Base-by-base conservation (phyloP, 1,140 invertebrate species). In the Tribolium madens region DNA sequence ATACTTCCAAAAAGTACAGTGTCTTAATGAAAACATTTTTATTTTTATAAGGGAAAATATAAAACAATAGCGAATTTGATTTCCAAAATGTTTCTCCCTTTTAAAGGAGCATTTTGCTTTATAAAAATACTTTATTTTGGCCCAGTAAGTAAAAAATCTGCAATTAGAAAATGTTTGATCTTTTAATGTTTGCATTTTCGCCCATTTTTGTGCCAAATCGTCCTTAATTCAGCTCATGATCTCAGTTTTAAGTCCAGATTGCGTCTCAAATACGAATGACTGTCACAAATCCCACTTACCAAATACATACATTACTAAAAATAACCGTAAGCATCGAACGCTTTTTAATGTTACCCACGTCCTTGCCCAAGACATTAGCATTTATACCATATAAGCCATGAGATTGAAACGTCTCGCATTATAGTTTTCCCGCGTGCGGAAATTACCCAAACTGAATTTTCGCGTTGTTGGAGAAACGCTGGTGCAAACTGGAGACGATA, bases 291-390 rank as follows among this genome's bases (percentile, higher is more conserved):
- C 26, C 53, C 14, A 64, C 57, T 64, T 64, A 64, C 57, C 57
- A 64, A 64, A 64, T 64, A 64, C 57, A 64, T 64, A 64, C 21
- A 64, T 64, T 64, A 64, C 57, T 64, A 33, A 64, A 64, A 64
- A 64, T 64, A 64, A 64, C 57, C 26, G 57, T 64, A 64, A 31
- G 26, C 10, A 12, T n/a, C 26, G 53, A 60, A 60, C 53, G 21
- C 17, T 64, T 31, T 33, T 64, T 26, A 64, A 64, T 64, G 21
- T 47, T 71, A 71, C 26, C 10, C 13, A 33, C 42, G 68, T 10
- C 68, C 68, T 71, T 71, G 68, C 68, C 42, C 68, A 46, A 71
- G 68, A 71, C 36, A 71, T 71, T 71, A 33, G 57, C 57, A 33
- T 64, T 64, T 64, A 64, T 64, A 31, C 57, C 57, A 64, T 64